Conservation (phyloP, 2,113 vertebrate genomes). For the Craseonycteris thonglongyai region DNA sequence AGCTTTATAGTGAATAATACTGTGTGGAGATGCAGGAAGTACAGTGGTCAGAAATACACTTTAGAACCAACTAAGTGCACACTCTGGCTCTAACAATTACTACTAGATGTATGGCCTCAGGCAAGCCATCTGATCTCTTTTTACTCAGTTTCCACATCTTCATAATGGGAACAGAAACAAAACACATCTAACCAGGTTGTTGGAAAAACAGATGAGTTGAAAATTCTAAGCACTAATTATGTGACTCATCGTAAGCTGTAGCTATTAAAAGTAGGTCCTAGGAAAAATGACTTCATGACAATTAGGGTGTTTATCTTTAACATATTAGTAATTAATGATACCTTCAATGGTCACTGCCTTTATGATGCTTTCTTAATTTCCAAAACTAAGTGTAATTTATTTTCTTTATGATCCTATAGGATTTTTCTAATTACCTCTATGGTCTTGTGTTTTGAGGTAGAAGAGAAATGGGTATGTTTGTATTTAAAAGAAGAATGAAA, state of each 20-base stretch:
- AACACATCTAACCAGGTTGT: neutral
- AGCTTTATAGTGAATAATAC: neutral
- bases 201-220: neutral
- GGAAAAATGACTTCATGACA: neutral
- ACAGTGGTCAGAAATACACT: neutral
- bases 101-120: neutral
- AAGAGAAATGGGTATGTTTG: neutral
- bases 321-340: neutral
- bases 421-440: neutral
- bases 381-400: neutral
- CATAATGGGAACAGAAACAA: neutral
- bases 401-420: neutral
- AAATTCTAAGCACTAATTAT: neutral
- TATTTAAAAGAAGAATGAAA: neutral
- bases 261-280: neutral
- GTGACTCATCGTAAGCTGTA: neutral
- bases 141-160: neutral
- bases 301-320: neutral
- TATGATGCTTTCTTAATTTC: neutral
- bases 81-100: neutral
- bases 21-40: neutral
- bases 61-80: neutral
- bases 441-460: neutral
- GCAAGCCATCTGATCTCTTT: neutral
- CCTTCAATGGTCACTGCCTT: neutral